Conservation (phyloP, 2,797 vertebrate species). For the Parauchenoglanis punctatus region DNA sequence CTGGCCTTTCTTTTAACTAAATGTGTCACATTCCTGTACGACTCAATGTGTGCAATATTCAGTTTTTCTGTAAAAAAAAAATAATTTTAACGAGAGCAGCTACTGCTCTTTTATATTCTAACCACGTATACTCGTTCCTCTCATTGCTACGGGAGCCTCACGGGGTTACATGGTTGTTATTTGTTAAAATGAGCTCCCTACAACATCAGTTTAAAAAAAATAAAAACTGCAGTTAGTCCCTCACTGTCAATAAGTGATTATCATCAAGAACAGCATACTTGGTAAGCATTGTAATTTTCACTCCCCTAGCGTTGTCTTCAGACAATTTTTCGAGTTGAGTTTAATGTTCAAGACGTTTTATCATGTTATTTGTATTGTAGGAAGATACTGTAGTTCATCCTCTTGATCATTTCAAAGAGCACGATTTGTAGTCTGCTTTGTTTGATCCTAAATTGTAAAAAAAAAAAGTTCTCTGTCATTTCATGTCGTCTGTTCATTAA, state of each 20-base stretch:
- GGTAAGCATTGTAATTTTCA: neutral
- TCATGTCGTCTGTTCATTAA: neutral
- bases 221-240: neutral
- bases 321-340: neutral
- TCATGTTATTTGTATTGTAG: neutral
- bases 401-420: neutral
- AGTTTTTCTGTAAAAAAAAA: constrained; percentile 1
- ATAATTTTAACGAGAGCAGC: neutral
- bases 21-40: too few relatives aligned
- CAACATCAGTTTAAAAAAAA: neutral
- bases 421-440: neutral
- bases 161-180: neutral
- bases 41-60: neutral
- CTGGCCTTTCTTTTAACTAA: neutral
- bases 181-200: neutral
- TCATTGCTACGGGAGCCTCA: neutral
- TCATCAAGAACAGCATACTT: neutral
- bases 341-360: neutral
- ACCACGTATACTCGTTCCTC: neutral
- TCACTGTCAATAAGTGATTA: neutral
- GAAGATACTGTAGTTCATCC: neutral
- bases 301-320: neutral
- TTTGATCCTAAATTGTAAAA: neutral
- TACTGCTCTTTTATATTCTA: constrained; percentile 1
- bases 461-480: neutral